Conservation (phyloP, 1,140 invertebrate genomes). For the Drosophila varians region DNA sequence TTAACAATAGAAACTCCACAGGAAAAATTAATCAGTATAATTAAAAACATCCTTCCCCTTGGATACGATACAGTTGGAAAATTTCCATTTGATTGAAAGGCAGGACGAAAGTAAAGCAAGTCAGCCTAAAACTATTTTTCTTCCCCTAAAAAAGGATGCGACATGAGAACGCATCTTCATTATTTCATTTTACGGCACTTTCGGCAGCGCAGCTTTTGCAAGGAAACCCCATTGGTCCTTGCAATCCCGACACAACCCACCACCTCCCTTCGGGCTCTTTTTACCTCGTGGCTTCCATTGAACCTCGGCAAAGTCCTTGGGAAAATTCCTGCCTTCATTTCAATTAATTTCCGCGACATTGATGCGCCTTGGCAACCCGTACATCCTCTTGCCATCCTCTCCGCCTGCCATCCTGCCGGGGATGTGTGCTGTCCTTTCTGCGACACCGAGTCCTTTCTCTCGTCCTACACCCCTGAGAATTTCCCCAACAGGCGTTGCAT, state of each 20-base stretch:
- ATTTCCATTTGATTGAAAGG: constrained; percentile 4
- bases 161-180: constrained; percentile 51
- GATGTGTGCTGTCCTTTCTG: constrained; percentile 23
- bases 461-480: neutral
- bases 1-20: too few species aligned
- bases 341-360: constrained; percentile 81
- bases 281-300: neutral
- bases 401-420: constrained; percentile 1
- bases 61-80: neutral
- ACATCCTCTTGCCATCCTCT: constrained; percentile 24
- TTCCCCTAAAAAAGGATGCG: neutral
- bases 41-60: too few species aligned
- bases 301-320: constrained; percentile 23
- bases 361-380: constrained; percentile 62
- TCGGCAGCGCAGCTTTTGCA: constrained; percentile 11
- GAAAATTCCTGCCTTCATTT: constrained; percentile 71
- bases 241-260: too few species aligned
- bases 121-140: constrained; percentile 19
- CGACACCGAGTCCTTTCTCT: constrained; percentile 20
- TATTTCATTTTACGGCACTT: constrained; percentile 44
- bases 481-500: neutral
- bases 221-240: too few species aligned
- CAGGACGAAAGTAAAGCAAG: neutral
- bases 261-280: too few species aligned
- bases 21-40: too few species aligned